Evolutionary conservation across 1,140 invertebrate species (phyloP).

Genomic region (Zaprionus nigranus): DNA sequence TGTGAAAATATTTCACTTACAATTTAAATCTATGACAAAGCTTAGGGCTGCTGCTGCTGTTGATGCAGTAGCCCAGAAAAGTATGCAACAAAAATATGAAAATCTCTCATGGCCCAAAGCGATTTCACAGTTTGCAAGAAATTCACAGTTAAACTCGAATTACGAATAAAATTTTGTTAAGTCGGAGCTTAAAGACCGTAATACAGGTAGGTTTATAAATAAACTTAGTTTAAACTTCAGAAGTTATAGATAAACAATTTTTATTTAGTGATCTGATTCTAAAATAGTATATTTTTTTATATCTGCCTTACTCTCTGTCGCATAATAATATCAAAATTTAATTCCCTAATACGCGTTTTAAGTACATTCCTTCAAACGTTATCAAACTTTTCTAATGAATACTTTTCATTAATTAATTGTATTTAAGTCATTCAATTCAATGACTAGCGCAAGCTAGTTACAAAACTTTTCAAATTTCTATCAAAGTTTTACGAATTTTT

Average conservation of each 20-base stretch:
- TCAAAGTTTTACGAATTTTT: constrained; percentile 22
- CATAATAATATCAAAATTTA: not conserved
- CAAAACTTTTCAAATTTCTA: constrained; percentile 36
- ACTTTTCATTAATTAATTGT: constrained; percentile 12
- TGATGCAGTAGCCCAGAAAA: constrained; percentile 14
- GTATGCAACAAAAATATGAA: constrained; percentile 22
- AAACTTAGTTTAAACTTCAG: not conserved
- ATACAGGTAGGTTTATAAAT: no score
- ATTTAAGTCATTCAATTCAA: not conserved
- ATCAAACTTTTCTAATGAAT: constrained; percentile 23
- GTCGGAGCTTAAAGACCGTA: not conserved
- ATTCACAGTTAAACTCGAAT: not conserved
- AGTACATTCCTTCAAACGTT: not conserved
- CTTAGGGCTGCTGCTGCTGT: constrained; percentile 32
- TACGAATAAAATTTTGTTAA: not conserved
- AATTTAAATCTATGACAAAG: constrained; percentile 32
- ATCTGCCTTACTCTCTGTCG: not conserved
- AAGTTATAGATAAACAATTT: not conserved
- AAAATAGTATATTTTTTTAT: not conserved
- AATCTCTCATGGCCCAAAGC: not conserved
- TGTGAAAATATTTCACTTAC: constrained; percentile 40
- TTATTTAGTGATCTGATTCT: not conserved
- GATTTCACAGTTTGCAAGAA: not conserved
- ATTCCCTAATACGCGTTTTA: not conserved
- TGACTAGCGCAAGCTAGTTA: not conserved